A percentile compares a stretch with the other conserved stretches of the same genome.
Conservation (phyloP, 2,888 invertebrate species). For the Cheilosia vernalis region DNA sequence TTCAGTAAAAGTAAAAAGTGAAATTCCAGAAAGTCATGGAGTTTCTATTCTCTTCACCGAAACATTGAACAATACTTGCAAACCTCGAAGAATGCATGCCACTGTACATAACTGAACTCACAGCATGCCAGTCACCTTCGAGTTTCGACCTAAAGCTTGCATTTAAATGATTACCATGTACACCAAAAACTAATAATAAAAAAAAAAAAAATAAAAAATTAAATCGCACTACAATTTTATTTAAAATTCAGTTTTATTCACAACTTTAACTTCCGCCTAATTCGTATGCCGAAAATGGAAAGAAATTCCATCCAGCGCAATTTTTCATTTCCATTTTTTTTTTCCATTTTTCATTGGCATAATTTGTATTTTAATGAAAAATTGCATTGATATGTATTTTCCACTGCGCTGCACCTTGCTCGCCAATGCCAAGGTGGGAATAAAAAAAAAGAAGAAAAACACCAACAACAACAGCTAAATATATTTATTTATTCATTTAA, state of each 20-base stretch:
- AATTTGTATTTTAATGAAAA: conserved; percentile 63
- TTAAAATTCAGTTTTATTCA: conserved; percentile 26
- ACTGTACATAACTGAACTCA: too few relatives aligned
- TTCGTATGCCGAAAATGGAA: background rate
- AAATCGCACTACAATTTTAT: conserved; percentile 1
- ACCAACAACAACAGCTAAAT: conserved; percentile 4
- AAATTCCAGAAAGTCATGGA: too few relatives aligned
- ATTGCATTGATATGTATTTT: background rate
- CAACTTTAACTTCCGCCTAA: conserved; percentile 11
- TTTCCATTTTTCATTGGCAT: background rate
- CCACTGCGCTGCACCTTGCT: background rate
- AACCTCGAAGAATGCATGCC: too few relatives aligned
- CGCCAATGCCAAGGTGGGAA: background rate
- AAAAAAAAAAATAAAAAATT: too few relatives aligned
- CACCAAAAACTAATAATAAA: background rate
- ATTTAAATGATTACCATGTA: conserved; percentile 11
- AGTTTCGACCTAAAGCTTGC: background rate
- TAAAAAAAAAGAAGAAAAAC: background rate
- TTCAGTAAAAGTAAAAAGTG: too few relatives aligned
- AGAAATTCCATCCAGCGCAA: background rate
- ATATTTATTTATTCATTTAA: conserved; percentile 59
- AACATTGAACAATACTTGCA: too few relatives aligned
- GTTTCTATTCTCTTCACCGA: too few relatives aligned
- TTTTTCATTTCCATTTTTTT: background rate
- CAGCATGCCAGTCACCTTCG: too few relatives aligned